Conservation (phyloP, 2,113 vertebrate species). For the Amblyornis subalaris region DNA sequence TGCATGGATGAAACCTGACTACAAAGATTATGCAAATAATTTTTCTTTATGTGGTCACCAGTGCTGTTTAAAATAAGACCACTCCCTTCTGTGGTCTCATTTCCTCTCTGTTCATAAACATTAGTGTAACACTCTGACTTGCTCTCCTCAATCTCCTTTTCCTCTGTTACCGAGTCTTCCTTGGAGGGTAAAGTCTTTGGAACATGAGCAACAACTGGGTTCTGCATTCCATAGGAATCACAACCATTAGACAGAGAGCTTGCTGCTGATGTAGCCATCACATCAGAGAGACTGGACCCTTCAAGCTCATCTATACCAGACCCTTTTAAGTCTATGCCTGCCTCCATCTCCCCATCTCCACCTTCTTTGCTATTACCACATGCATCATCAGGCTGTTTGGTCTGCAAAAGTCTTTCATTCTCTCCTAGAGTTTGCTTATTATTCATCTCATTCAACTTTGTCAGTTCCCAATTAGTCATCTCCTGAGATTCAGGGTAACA, state of each 20-base stretch:
- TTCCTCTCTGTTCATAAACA: constrained; percentile 79
- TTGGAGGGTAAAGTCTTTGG: constrained; percentile 87
- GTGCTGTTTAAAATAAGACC: constrained; percentile 70
- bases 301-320: constrained; percentile 56
- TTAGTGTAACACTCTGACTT: constrained; percentile 85
- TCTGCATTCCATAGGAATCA: constrained; percentile 83
- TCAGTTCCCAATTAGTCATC: constrained; percentile 64
- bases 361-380: constrained; percentile 40
- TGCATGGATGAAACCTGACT: constrained; percentile 71
- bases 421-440: constrained; percentile 67
- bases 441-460: constrained; percentile 66
- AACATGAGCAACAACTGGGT: constrained; percentile 71
- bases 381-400: constrained; percentile 47
- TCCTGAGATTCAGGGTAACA: constrained; percentile 71
- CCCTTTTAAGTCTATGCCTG: constrained; percentile 50
- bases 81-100: constrained; percentile 68
- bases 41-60: constrained; percentile 76
- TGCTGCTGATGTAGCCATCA: constrained; percentile 60
- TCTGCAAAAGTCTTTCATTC: constrained; percentile 46
- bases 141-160: constrained; percentile 98
- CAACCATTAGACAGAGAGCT: constrained; percentile 72
- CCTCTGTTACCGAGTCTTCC: constrained; percentile 96
- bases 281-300: constrained; percentile 56
- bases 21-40: constrained; percentile 75
- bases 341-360: constrained; percentile 35